These are phyloP conservation scores for Erethizon dorsatum DNA, from an alignment of 2,797 vertebrate species.

Conservation along the genomic window DNA sequence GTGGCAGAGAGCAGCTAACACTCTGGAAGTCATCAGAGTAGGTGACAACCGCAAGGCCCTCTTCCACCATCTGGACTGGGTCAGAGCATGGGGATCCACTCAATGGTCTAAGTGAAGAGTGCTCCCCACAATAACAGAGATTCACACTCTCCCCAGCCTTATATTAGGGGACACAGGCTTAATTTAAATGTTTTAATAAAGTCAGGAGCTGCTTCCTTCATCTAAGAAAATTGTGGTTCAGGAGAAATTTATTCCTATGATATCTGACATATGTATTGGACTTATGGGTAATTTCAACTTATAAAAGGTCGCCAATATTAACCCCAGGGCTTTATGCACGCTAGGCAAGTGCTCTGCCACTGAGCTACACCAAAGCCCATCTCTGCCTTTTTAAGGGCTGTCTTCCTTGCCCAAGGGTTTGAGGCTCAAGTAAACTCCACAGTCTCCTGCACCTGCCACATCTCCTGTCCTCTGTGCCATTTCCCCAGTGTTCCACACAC, in stretches of 20 bases:
- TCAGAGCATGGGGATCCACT: neutral
- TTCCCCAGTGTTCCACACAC: neutral
- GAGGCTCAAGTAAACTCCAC: neutral
- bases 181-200: neutral
- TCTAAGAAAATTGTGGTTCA: neutral
- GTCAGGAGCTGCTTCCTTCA: neutral
- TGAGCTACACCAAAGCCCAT: neutral
- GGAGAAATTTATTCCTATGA: neutral
- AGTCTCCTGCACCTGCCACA: neutral
- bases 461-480: neutral
- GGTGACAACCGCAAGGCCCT: neutral
- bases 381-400: neutral
- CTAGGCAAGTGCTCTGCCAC: too few species aligned
- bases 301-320: neutral
- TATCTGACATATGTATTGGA: neutral
- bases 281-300: neutral
- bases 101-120: fast-evolving
- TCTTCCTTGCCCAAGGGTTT: neutral
- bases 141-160: neutral
- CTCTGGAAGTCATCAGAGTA: neutral
- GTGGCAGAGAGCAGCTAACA: neutral
- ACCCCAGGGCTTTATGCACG: neutral
- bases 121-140: neutral
- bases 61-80: neutral
- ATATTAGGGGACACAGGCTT: neutral